Evolutionary conservation across 1,140 invertebrate species (phyloP).

Genomic region (Trachelipus rathkii): DNA sequence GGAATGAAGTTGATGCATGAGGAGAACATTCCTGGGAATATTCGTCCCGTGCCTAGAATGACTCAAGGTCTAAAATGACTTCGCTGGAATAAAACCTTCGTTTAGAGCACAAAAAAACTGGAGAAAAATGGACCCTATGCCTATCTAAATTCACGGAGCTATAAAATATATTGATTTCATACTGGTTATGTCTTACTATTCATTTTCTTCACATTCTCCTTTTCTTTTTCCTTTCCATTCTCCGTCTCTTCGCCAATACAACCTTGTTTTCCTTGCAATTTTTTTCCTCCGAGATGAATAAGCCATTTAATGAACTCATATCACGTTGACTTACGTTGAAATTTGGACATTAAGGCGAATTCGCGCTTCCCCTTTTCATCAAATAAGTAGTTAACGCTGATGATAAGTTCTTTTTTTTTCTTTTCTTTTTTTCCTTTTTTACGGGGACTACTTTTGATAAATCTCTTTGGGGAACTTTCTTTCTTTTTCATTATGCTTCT

Average conservation of each 20-base stretch:
- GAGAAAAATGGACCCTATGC: neutral
- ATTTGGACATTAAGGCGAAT: neutral
- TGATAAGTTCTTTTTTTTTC: neutral
- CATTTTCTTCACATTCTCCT: too few relatives aligned
- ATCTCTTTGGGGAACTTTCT: too few relatives aligned
- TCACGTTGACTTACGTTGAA: neutral
- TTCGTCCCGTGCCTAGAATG: neutral
- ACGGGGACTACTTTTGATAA: too few relatives aligned
- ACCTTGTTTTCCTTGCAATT: too few relatives aligned
- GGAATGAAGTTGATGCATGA: neutral
- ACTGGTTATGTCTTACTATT: too few relatives aligned
- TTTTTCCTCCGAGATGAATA: too few relatives aligned
- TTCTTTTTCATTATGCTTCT: too few relatives aligned
- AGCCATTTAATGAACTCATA: too few relatives aligned
- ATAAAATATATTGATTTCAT: constrained; percentile 10
- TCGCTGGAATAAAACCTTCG: neutral
- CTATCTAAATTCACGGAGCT: neutral
- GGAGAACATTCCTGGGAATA: neutral
- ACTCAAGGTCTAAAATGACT: constrained; percentile 1
- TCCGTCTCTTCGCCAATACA: too few relatives aligned
- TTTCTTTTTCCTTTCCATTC: too few relatives aligned
- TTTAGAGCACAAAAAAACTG: neutral
- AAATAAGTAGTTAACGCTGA: neutral
- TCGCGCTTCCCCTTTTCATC: neutral
- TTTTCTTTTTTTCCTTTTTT: neutral